These are phyloP conservation scores for Strix uralensis DNA, from an alignment of 2,113 vertebrate genomes.

Conservation along the genomic window DNA sequence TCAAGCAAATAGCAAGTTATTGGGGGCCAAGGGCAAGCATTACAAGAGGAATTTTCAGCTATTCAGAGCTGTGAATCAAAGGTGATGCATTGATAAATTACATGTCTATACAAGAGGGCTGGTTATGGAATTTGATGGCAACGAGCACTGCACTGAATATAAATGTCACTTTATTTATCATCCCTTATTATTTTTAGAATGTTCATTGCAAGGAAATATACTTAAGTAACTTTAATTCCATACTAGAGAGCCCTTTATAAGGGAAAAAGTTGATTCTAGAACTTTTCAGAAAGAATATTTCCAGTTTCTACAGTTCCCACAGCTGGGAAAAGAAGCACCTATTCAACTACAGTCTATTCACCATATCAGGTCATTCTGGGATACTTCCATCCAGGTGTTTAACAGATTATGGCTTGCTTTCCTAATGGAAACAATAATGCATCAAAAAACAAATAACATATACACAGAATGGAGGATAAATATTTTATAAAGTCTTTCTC, in stretches of 20 bases:
- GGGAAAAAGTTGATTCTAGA: background rate
- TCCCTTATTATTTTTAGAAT: constrained; percentile 30
- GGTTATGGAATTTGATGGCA: constrained; percentile 12
- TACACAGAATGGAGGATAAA: background rate
- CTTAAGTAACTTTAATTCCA: background rate
- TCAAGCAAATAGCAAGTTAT: constrained; percentile 18
- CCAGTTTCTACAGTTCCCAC: background rate
- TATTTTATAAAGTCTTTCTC: background rate
- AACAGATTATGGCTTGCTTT: background rate
- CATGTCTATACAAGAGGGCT: background rate
- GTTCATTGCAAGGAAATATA: constrained; percentile 16
- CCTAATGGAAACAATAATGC: background rate
- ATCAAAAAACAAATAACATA: background rate
- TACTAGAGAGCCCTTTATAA: background rate
- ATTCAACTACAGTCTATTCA: background rate
- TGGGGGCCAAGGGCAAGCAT: background rate
- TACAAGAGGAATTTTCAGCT: constrained; percentile 9
- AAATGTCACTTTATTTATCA: constrained; percentile 57
- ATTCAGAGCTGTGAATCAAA: constrained; percentile 26
- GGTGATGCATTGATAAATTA: constrained; percentile 25
- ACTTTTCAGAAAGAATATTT: background rate
- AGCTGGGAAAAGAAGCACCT: background rate
- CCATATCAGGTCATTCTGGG: background rate
- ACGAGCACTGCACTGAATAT: background rate
- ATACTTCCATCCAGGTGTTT: background rate